These are phyloP conservation scores for Zingel zingel DNA, from an alignment of 2,113 vertebrate species.

Conservation along the genomic window DNA sequence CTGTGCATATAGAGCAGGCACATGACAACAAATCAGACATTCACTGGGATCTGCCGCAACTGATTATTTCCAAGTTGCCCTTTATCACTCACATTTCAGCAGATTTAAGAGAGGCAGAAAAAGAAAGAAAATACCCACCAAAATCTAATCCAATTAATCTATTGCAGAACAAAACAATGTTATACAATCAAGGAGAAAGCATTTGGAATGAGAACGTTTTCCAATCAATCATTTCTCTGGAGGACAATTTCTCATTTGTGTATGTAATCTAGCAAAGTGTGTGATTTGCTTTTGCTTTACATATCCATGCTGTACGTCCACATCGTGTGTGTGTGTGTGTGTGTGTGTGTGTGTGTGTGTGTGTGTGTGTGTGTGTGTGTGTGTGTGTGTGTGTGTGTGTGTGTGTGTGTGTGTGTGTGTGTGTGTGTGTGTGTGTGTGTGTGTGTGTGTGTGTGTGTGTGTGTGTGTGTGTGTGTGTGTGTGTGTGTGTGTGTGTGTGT, in stretches of 20 bases:
- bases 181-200: background rate
- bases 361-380: constrained; percentile 5
- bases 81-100: background rate
- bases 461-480: background rate
- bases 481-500: constrained; percentile 37
- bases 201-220: constrained; percentile 21
- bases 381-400: constrained; percentile 25
- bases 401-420: constrained; percentile 60
- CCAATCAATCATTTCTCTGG: constrained; percentile 12
- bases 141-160: background rate
- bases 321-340: background rate
- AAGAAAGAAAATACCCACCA: background rate
- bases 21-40: constrained; percentile 29
- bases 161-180: background rate
- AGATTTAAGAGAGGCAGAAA: background rate
- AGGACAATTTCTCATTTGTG: background rate
- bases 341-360: background rate
- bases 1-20: background rate
- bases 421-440: constrained; percentile 47
- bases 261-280: background rate
- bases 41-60: background rate
- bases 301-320: background rate
- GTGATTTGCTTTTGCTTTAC: constrained; percentile 27
- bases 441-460: constrained; percentile 3
- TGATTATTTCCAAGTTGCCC: constrained; percentile 9